These are phyloP conservation scores for Mycetomoellerius zeteki DNA, from an alignment of 1,140 invertebrate species.

Conservation along the genomic window DNA sequence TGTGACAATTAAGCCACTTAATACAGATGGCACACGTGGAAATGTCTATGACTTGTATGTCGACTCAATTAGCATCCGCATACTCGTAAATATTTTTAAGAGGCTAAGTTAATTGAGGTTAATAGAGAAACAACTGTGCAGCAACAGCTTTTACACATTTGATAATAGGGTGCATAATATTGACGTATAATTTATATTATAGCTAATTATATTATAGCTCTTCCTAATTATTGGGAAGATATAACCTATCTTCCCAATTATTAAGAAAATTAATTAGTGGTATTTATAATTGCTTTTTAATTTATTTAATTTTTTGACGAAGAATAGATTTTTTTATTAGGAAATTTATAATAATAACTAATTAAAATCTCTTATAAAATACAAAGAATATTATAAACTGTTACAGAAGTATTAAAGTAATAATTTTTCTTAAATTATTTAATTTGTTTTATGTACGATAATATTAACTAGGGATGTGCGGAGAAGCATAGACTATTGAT, in stretches of 20 bases:
- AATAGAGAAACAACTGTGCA: slow-evolving; percentile 56
- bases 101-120: slow-evolving; percentile 65
- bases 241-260: not conserved
- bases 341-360: not conserved
- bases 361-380: not conserved
- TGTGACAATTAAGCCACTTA: slow-evolving; percentile 68
- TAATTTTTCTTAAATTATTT: not conserved
- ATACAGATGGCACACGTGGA: slow-evolving; percentile 33
- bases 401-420: not conserved
- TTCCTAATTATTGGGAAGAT: too few relatives aligned
- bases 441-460: not conserved
- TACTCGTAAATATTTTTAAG: slow-evolving; percentile 51
- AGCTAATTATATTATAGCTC: not conserved
- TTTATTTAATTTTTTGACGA: not conserved
- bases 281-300: not conserved
- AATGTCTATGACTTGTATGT: slow-evolving; percentile 32
- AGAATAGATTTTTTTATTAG: not conserved
- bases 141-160: slow-evolving; percentile 27
- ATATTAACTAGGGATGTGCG: too few relatives aligned
- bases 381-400: not conserved
- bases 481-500: too few relatives aligned
- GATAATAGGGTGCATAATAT: not conserved
- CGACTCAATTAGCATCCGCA: slow-evolving; percentile 1
- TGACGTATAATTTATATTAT: not conserved
- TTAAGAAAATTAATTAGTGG: not conserved